Percentiles rank a stretch among this genome's conserved stretches.
Conservation (phyloP, 2,797 vertebrate species). For the Dicrostonyx torquatus region DNA sequence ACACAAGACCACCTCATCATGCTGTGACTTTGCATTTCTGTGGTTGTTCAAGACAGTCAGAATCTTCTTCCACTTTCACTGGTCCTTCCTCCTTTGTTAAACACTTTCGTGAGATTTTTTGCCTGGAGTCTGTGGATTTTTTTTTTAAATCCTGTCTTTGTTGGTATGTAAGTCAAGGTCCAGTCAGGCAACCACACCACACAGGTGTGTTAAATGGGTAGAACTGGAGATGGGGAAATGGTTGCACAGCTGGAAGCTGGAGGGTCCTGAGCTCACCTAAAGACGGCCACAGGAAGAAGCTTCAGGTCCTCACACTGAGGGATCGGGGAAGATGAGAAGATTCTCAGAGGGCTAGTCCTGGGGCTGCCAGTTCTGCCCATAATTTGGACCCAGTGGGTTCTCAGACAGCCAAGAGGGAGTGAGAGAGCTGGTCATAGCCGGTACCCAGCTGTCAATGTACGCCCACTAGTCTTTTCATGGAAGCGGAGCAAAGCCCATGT, state of each 20-base stretch:
- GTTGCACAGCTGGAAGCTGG: background rate
- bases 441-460: background rate
- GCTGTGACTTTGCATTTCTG: background rate
- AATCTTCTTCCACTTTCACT: background rate
- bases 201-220: background rate
- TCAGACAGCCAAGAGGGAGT: background rate
- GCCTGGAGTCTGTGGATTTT: background rate
- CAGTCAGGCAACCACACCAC: background rate
- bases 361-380: background rate
- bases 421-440: background rate
- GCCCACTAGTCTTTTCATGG: background rate
- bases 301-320: background rate
- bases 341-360: background rate
- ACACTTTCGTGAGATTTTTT: background rate
- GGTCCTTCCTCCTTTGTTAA: slow-evolving; percentile 9
- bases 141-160: background rate
- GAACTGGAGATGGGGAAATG: background rate
- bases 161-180: background rate
- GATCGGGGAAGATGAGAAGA: background rate
- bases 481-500: background rate
- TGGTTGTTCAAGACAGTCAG: background rate
- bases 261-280: background rate
- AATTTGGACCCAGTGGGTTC: background rate
- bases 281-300: background rate
- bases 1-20: background rate